phyloP scores from a whole-genome alignment of 37 sponge, comb jelly and placozoan genomes.

The Aphrocallistes beatrix region DNA sequence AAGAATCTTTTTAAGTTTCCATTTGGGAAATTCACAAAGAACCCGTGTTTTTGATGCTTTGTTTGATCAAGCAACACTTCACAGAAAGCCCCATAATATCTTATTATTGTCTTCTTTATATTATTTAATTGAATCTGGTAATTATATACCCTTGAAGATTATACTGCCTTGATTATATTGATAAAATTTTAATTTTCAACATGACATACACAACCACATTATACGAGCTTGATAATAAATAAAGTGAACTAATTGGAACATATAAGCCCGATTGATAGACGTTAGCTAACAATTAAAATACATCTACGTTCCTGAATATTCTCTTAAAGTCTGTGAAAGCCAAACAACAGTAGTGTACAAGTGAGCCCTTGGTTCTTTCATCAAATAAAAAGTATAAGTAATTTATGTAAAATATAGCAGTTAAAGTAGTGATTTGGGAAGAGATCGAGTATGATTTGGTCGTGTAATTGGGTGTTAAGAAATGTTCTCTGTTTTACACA shows the following conservation, averaged over 20 bases:
- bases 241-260: slow-evolving; percentile 20
- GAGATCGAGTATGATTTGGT: background rate
- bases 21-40: no score
- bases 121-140: no score
- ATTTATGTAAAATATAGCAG: slow-evolving; percentile 15
- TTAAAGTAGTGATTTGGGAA: background rate
- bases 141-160: no score
- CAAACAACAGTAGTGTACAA: slow-evolving; percentile 6
- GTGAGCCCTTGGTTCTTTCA: slow-evolving; percentile 3
- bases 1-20: no score
- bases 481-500: background rate
- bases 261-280: background rate
- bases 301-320: background rate
- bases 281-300: slow-evolving; percentile 14
- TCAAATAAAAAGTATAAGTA: background rate
- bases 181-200: slow-evolving; percentile 15
- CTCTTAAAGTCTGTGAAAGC: background rate
- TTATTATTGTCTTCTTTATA: no score
- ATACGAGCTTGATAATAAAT: slow-evolving; percentile 5
- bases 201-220: slow-evolving; percentile 11
- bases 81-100: no score
- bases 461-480: background rate
- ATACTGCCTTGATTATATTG: no score
- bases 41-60: no score
- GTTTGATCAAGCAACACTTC: no score